Percentiles rank a stretch among this genome's conserved stretches.
These are phyloP conservation scores for Drosophila robusta DNA, from an alignment of 2,888 invertebrate species.

Conservation along the genomic window DNA sequence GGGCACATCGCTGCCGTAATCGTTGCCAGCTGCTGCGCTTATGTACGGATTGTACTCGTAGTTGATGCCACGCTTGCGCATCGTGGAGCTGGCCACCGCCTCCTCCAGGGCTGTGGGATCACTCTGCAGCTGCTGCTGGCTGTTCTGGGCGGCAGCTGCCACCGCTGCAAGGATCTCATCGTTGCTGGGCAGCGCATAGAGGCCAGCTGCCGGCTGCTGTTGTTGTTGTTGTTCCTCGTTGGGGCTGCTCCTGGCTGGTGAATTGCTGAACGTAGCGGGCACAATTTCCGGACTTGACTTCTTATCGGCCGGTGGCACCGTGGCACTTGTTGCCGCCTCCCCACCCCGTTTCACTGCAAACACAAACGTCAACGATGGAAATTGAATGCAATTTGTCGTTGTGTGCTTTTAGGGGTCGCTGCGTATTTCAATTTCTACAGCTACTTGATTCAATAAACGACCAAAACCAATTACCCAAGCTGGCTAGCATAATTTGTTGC, in stretches of 20 bases:
- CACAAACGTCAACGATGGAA: slow-evolving; percentile 28
- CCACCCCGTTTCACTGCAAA: slow-evolving; percentile 59
- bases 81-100: slow-evolving; percentile 70
- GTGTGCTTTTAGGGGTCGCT: slow-evolving; percentile 50
- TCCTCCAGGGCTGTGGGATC: slow-evolving; percentile 58
- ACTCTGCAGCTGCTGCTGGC: slow-evolving; percentile 70
- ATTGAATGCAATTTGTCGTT: slow-evolving; percentile 52
- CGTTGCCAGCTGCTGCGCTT: slow-evolving; percentile 27
- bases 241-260: slow-evolving; percentile 53
- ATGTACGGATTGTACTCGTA: slow-evolving; percentile 73
- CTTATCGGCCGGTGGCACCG: slow-evolving; percentile 71
- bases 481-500: slow-evolving; percentile 65
- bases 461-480: slow-evolving; percentile 70
- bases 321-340: slow-evolving; percentile 35
- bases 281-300: slow-evolving; percentile 83
- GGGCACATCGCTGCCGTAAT: slow-evolving; percentile 71
- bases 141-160: slow-evolving; percentile 77
- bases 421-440: slow-evolving; percentile 59
- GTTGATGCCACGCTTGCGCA: slow-evolving; percentile 83
- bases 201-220: slow-evolving; percentile 40
- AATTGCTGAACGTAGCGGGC: slow-evolving; percentile 78
- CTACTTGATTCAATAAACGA: slow-evolving; percentile 68
- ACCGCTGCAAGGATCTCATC: slow-evolving; percentile 81
- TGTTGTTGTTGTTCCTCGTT: slow-evolving; percentile 21
- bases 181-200: slow-evolving; percentile 72